Conservation (phyloP, 2,797 vertebrate genomes). For the Gallinago nigripennis region DNA sequence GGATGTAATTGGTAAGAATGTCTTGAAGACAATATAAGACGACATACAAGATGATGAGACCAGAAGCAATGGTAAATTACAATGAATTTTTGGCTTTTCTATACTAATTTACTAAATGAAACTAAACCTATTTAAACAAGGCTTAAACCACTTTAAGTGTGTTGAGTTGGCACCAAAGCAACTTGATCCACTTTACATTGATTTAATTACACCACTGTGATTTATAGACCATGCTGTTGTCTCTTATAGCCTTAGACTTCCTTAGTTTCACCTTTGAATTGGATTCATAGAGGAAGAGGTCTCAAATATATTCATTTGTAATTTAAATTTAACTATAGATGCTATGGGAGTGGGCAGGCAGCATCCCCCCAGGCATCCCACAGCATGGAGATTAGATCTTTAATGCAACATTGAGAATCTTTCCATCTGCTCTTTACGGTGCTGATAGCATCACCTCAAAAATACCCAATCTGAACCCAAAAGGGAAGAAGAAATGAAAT, state of each 20-base stretch:
- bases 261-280: slow-evolving; percentile 10
- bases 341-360: slow-evolving; percentile 24
- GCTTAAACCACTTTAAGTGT: slow-evolving; percentile 48
- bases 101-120: slow-evolving; percentile 61
- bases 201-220: slow-evolving; percentile 41
- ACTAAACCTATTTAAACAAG: slow-evolving; percentile 38
- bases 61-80: slow-evolving; percentile 24
- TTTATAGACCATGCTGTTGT: slow-evolving; percentile 13
- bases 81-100: slow-evolving; percentile 54
- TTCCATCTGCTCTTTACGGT: neutral
- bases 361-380: neutral
- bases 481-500: slow-evolving; percentile 61
- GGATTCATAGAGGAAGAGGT: neutral
- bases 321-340: slow-evolving; percentile 37
- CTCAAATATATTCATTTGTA: slow-evolving; percentile 1
- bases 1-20: neutral
- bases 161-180: slow-evolving; percentile 34
- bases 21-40: neutral
- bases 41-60: neutral
- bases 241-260: neutral
- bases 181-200: slow-evolving; percentile 45
- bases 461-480: slow-evolving; percentile 17
- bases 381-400: neutral
- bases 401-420: slow-evolving; percentile 6
- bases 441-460: slow-evolving; percentile 44